These are phyloP conservation scores for Aelia acuminata DNA, from an alignment of 2,888 invertebrate species.

Conservation along the genomic window DNA sequence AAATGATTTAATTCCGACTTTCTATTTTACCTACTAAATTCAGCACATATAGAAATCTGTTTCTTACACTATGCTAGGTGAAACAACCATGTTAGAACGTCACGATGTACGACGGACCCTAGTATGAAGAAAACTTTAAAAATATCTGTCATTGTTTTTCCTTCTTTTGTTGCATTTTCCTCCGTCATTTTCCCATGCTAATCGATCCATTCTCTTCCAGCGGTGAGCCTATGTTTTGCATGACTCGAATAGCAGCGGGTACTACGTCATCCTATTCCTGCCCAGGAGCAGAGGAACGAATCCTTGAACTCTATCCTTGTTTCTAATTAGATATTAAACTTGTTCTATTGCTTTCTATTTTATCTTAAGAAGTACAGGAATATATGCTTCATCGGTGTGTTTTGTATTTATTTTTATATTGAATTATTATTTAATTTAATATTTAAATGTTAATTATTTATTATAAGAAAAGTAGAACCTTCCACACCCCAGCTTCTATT, in stretches of 20 bases:
- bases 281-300: too few relatives aligned
- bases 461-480: too few relatives aligned
- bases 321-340: constrained; percentile 46
- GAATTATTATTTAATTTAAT: too few relatives aligned
- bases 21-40: not conserved
- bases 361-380: not conserved
- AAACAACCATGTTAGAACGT: not conserved
- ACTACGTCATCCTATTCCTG: not conserved
- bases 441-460: too few relatives aligned
- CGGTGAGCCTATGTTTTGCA: constrained; percentile 4
- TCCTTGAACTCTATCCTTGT: constrained; percentile 26
- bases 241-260: not conserved
- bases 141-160: constrained; percentile 31
- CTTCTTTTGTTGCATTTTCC: constrained; percentile 21
- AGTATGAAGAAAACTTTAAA: constrained; percentile 17
- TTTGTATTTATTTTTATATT: not conserved
- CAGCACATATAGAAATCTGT: not conserved
- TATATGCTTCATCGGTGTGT: not conserved
- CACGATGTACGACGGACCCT: not conserved
- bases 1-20: too few relatives aligned
- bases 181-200: constrained; percentile 29
- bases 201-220: constrained; percentile 18
- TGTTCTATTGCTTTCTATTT: constrained; percentile 25
- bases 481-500: too few relatives aligned
- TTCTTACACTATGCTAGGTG: not conserved